Base-by-base conservation (phyloP, 2,113 vertebrate genomes). In the Miniopterus natalensis region DNA sequence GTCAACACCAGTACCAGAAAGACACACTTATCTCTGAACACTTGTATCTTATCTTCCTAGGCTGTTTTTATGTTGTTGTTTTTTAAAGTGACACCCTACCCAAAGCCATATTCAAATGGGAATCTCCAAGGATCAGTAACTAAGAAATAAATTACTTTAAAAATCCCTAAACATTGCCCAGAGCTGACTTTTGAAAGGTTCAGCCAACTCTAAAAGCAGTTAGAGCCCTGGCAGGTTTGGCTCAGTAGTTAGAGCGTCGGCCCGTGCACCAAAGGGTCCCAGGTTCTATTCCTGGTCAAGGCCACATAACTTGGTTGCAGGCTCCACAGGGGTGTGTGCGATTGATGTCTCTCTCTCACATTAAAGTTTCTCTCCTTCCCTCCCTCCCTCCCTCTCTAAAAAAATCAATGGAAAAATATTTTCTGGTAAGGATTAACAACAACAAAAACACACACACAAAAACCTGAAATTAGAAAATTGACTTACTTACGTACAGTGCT, bases 391-490 rank as follows among this genome's bases (percentile, higher is more conserved):
- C 29, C 25, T 63, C 59, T 63, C 61, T 63, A 63, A 63, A 63
- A 63, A 36, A 63, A 63, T 63, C 61, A 63, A 31, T 63, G 61
- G 61, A 31, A 63, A 63, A 29, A 63, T 63, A 29, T 63, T 25
- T 29, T 31, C 61, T 29, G 61, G 61, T 63, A 12, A 31, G 27
- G 61, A 63, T 31, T 63, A 63, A 63, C 29, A 55, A 20, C 53
- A 55, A 61, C 29, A 31, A 4, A 63, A 63, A 31, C 57, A 59
- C 23, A 59, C 57, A 59, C 57, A 25, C 11, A 31, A 29, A 90
- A 92, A 92, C 81, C 8, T 45, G 42, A 89, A 90, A 87, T 65
- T 36, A 79, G 73, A 20, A 94, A 88, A 94, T 14, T 45, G 7
- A 90, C 42, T 84, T 74, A 78, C 83, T 89, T 79, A 90, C 17